Base-by-base conservation (phyloP, 2,113 vertebrate species). In the Noctilio leporinus region DNA sequence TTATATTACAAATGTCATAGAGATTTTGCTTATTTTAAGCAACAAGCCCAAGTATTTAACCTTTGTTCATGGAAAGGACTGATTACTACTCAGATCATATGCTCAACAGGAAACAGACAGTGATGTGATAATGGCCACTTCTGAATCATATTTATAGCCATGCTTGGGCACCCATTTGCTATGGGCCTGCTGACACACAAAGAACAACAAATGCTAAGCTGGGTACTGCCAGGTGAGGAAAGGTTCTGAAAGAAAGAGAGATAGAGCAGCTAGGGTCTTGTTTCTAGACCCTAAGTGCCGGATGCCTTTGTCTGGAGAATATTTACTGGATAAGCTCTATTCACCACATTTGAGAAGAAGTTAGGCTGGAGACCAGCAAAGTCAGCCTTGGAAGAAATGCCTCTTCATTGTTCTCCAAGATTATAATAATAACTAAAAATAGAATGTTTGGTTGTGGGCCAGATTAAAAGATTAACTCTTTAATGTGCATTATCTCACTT, bases 1-100 rank as follows among this genome's bases (percentile, higher is more conserved):
- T 70, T 87, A 62, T 26, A 35, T 53, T 59, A 83, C 35, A 75
- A 75, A 75, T 55, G 86, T 83, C 82, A 86, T 53, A 94, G 69
- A 95, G 73, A 82, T 72, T 91, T 96, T 65, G 6, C 40, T 92
- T 73, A 86, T 83, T 95, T 94, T 84, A n/a, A 84, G 9, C 35
- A 85, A 64, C 16, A 95, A 85, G 64, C 33, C 33, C 45, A 62
- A 55, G 10, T 40, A 67, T 47, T 92, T 86, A 86, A 40, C 40
- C 64, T 94, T 83, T 94, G 86, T 95, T 83, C 81, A 14, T 19
- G 14, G 14, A 88, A n/a, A 47, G 20, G 5, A 62, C 67, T 65
- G 51, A 94, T 55, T 83, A 22, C 64, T 69, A 2, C 62, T 88
- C 72, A 78, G 47, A 72, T 28, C 45, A 16, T 7, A 14, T 62